Base-by-base conservation (phyloP, 2,113 vertebrate species). In the Condylura cristata region DNA sequence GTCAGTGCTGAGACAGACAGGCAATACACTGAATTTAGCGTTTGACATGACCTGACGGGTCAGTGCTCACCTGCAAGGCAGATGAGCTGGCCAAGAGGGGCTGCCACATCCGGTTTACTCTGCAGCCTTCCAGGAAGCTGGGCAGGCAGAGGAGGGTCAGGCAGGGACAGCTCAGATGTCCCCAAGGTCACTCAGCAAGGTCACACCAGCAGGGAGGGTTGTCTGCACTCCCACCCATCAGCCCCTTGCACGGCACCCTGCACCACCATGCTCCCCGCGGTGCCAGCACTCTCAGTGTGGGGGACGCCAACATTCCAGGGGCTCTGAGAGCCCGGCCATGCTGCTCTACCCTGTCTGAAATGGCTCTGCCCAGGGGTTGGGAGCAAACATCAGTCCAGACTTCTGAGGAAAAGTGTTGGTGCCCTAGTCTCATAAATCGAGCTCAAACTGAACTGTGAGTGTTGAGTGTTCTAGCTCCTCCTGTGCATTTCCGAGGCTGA, bases 131-230 rank as follows among this genome's bases (percentile, higher is more conserved):
- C 56, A 30, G 70, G 37, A 39, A 79, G 70, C n/a, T 3, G 3
- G 80, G 76, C 26, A 51, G 76, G 53, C 70, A 12, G 16, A 66
- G 72, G 63, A 32, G n/a, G 72, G 56, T 37, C 0, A 1, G 56
- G 53, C 32, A 41, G 46, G 60, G 51, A 76, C 0, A 39, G 70
- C 83, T 70, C 51, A 30, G 86, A 51, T 26, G 66, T 96, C 91
- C 93, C 82, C 89, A 96, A 91, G 96, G 97, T 96, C 96, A 95
- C 91, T 76, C 87, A 51, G 89, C 95, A 97, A 95, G 89, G 79
- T 79, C 72, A 26, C 2, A 0, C 68, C 39, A 82, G 28, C 5
- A 1, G 0, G 1, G 32, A 66, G 46, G 58, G 18, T 46, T 61
- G 39, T 16, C 26, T 72, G 37, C 7, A 13, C 65, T 86, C 9